Base-by-base conservation (phyloP, 2,888 invertebrate species). In the Blastobasis lacticolella region DNA sequence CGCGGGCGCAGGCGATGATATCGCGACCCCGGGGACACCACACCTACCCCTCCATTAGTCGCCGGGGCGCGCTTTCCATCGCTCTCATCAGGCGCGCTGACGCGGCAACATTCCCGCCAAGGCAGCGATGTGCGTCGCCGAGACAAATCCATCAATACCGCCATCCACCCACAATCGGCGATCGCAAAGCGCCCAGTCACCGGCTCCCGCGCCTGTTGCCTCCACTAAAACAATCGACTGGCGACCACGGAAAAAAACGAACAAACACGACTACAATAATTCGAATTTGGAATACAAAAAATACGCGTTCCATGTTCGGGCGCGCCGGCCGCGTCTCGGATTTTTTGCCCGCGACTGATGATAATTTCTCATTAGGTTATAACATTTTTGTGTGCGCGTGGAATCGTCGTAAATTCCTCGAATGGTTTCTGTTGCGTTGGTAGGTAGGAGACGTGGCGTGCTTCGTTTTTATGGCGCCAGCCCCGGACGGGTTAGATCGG, bases 381-480 rank as follows among this genome's bases (percentile, higher is more conserved):
- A 85, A 81, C 81, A 82, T 85, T 86, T 83, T 81, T 81, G 83
- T 85, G 76, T 76, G 81, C 85, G 76, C 76, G 81, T 78, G 66
- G 83, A 79, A 82, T 77, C 82, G 75, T 84, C 83, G 81, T 87
- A 84, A 87, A 87, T 87, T 86, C 86, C 76, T 78, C 81, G 84
- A 86, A 87, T 88, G 83, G 85, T 87, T 87, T 87, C 75, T 23
- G 23, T 23, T 23, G 23, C 23, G 23, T 23, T 23, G 23, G 23
- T 23, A 23, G 23, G 78, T 83, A 80, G 83, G 85, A 86, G 86
- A 86, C 86, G 86, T 85, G 81, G 85, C 80, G 81, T 78, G 79
- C 86, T 87, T 88, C 86, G 86, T 88, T 88, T 88, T 88, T 88
- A 86, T 87, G 88, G 87, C 88, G 88, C 88, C 88, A 86, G 78